Base-by-base conservation (phyloP, 2,113 vertebrate genomes). In the Elephas maximus region DNA sequence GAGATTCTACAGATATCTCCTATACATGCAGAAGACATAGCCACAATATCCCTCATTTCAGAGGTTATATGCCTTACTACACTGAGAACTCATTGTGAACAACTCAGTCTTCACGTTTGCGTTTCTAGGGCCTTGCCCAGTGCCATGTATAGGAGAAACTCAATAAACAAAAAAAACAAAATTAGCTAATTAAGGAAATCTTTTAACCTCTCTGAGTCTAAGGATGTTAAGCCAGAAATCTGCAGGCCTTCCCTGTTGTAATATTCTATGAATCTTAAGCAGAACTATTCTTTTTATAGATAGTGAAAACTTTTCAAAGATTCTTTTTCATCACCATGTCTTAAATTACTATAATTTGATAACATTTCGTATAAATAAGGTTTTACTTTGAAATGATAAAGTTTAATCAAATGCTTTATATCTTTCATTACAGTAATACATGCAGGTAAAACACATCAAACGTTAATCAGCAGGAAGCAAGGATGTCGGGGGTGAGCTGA, bases 1-100 rank as follows among this genome's bases (percentile, higher is more conserved):
- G 62, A 90, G 53, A 93, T 48, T 89, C 85, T 86, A n/a, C 76
- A 89, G 91, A 97, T 94, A 69, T 90, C n/a, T 92, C 74, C 2
- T 83, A 12, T 63, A 37, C 30, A 57, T 2, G 76, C 5, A 17
- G 45, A 78, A 94, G 51, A 71, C 62, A 57, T 18, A 78, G 74
- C 73, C 74, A 53, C 71, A 12, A 60, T 95, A 93, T 41, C 89
- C 28, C 33, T 77, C 14, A 51, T 30, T 21, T 89, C 45, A 5
- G 78, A 90, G 89, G 8, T 51, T 57, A 18, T 69, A 17, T 87
- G 23, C 41, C 65, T 74, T n/a, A 6, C 33, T 57, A 20, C 6
- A 6, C 5, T 18, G 24, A 30, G 9, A 77, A 63, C 23, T 76
- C 33, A 71, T 26, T 23, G 37, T 11, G 26, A 76, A 62, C 23